Evolutionary conservation across 2,797 vertebrate species (phyloP), one percentile per base, ranked within the genome.

Genomic region (Gephyroberyx darwinii): DNA sequence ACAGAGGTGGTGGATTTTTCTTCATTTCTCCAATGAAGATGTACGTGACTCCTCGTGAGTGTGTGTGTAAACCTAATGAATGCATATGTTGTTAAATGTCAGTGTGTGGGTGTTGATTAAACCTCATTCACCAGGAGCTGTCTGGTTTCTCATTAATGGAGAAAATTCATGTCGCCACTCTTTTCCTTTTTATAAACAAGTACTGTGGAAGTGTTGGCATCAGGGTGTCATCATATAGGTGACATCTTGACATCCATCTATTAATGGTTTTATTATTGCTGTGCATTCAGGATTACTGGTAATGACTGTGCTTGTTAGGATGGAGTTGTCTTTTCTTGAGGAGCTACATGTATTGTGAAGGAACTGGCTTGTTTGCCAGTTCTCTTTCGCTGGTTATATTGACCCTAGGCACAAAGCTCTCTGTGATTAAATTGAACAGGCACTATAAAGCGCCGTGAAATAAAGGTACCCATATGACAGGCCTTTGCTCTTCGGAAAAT

Each of bases 361-460:
- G 41, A 53, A 33, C 65, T 43, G 30, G 0, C 67, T 75, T 81
- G 58, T 64, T 89, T 83, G 68, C 70, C 69, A 88, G 83, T 83
- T 70, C 53, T 75, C 70, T 85, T 80, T 79, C 58, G 26, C 65
- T 45, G 69, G 22, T 80, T 79, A 69, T 84, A 89, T 90, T 89
- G 89, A 88, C 77, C 74, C 61, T 52, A 55, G 69, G 84, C 81
- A 85, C 84, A 77, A 84, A 85, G 80, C 75, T 71, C 66, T 50
- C 13, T 66, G 86, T 89, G 86, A 90, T 91, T 89, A 86, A 85
- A 90, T 43, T 72, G 68, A 86, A 83, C 73, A 80, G 78, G 65
- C 78, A 63, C 68, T 63, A 50, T 86, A 90, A 88, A 14, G 12
- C 59, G 72, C 77, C 83, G 75, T 90, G 83, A 89, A 92, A 90